These are phyloP conservation scores for Allygus modestus DNA, from an alignment of 2,888 invertebrate species.

Conservation along the genomic window DNA sequence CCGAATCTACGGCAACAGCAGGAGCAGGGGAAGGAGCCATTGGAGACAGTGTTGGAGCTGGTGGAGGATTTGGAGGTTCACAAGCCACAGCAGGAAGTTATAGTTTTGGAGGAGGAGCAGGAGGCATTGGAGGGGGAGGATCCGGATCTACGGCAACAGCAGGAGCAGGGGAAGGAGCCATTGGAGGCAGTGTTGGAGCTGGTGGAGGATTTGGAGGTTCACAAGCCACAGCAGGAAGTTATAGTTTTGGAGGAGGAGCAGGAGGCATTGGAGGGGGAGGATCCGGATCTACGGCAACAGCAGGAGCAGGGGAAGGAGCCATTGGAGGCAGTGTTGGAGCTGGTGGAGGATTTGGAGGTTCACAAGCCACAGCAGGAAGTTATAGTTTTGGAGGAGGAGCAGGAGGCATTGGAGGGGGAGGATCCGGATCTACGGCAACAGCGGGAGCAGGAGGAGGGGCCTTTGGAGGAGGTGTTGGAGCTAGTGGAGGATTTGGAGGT, in stretches of 20 bases:
- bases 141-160: background rate
- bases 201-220: constrained; percentile 5
- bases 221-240: background rate
- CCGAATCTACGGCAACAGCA: background rate
- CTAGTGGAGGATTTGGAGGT: background rate
- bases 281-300: background rate
- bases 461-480: background rate
- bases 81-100: background rate
- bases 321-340: background rate
- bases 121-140: background rate
- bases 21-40: background rate
- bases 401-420: background rate
- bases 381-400: background rate
- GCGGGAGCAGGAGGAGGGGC: constrained; percentile 2
- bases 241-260: background rate
- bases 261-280: background rate
- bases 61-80: background rate
- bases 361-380: background rate
- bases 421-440: background rate
- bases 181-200: background rate
- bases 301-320: background rate
- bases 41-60: background rate
- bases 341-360: constrained; percentile 10
- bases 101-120: background rate
- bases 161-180: background rate